Evolutionary conservation across 37 sponge, comb jelly and placozoan genomes (phyloP).

Genomic region (Ephydatia muelleri): DNA sequence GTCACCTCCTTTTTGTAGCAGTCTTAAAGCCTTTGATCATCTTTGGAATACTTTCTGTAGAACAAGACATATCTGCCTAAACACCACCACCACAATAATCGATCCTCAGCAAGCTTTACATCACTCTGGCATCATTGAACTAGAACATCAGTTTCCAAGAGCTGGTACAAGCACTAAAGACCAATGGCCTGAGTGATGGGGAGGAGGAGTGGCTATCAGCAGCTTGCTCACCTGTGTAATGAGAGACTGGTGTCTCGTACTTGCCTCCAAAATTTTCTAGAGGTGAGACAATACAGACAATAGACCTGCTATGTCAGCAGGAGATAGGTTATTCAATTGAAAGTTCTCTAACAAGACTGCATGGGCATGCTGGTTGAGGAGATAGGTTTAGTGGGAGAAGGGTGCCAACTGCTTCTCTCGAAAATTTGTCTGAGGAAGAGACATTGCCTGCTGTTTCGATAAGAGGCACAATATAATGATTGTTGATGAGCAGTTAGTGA

Average conservation of each 20-base stretch:
- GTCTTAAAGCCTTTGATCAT: not conserved
- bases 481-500: too few species aligned
- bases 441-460: too few species aligned
- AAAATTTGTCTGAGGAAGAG: too few species aligned
- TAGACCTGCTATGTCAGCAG: not conserved
- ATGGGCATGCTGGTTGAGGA: too few species aligned
- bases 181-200: not conserved
- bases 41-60: not conserved
- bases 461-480: too few species aligned
- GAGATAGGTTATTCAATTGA: not conserved
- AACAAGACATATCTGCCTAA: too few species aligned
- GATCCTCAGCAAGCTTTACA: conserved; percentile 68
- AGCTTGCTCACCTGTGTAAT: conserved; percentile 82
- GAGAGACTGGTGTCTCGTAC: conserved; percentile 74
- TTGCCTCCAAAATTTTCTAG: conserved; percentile 78
- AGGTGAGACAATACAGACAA: not conserved
- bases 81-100: not conserved
- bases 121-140: conserved; percentile 79
- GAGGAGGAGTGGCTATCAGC: not conserved
- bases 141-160: conserved; percentile 77
- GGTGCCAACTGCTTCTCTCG: too few species aligned
- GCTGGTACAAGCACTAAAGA: conserved; percentile 83
- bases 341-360: too few species aligned
- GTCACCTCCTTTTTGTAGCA: not conserved
- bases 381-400: too few species aligned